These are phyloP conservation scores for Dasypolia templi DNA, from an alignment of 2,888 invertebrate species.

Conservation along the genomic window DNA sequence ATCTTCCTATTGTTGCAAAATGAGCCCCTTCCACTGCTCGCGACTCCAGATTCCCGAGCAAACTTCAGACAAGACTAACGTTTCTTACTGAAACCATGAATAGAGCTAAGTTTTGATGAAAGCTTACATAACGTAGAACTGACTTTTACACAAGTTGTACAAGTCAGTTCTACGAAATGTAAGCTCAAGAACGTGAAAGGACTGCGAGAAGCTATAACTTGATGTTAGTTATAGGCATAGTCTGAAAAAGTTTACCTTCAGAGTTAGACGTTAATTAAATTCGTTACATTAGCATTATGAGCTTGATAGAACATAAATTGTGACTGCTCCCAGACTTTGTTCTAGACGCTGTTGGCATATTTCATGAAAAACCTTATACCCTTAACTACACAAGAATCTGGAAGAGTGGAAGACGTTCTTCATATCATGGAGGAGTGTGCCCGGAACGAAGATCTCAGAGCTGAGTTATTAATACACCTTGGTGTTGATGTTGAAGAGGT, in stretches of 20 bases:
- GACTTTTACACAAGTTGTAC: conserved; percentile 28
- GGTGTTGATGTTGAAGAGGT: too few species aligned
- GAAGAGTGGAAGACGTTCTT: too few species aligned
- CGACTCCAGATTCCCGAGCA: background rate
- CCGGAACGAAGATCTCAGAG: too few species aligned
- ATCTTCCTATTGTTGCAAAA: background rate
- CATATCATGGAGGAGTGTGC: too few species aligned
- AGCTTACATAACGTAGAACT: conserved; percentile 19
- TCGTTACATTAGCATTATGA: background rate
- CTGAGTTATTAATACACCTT: too few species aligned
- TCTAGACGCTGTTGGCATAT: too few species aligned
- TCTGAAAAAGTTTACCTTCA: background rate
- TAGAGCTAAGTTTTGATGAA: conserved; percentile 50
- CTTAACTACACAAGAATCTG: too few species aligned
- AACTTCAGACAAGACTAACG: conserved; percentile 13
- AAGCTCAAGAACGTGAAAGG: conserved; percentile 9
- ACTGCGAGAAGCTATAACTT: conserved; percentile 9
- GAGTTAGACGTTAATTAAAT: background rate
- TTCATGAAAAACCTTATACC: too few species aligned
- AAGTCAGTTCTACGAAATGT: too few species aligned
- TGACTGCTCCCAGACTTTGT: too few species aligned
- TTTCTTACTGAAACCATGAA: conserved; percentile 29
- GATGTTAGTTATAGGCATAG: background rate
- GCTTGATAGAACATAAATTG: too few species aligned
- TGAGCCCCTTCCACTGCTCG: background rate